phyloP scores from a whole-genome alignment of 2,888 invertebrate species.

The Nymphalis urticae region DNA sequence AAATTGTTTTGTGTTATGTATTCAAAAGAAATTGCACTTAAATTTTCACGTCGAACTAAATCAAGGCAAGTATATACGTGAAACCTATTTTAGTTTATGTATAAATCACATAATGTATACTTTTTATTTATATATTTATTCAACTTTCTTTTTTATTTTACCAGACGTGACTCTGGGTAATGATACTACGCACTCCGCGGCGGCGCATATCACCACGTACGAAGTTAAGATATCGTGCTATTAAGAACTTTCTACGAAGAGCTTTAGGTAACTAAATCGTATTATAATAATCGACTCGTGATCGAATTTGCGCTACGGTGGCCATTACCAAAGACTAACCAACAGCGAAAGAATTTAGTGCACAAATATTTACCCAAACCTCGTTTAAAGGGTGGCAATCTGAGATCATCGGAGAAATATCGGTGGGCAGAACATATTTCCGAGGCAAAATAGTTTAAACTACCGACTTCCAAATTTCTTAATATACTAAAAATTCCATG shows the following conservation, averaged over 20 bases:
- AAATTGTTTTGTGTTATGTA: constrained; percentile 27
- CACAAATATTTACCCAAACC: too few relatives aligned
- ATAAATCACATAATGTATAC: too few relatives aligned
- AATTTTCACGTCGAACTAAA: constrained; percentile 17
- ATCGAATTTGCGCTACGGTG: too few relatives aligned
- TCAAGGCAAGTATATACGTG: constrained; percentile 21
- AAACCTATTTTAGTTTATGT: neutral
- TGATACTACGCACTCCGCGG: constrained; percentile 68
- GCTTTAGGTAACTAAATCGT: constrained; percentile 54
- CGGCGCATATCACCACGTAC: constrained; percentile 73
- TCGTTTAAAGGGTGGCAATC: too few relatives aligned
- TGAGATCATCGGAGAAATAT: too few relatives aligned
- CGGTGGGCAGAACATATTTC: too few relatives aligned
- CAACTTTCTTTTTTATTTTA: neutral
- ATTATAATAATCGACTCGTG: too few relatives aligned
- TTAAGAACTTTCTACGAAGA: constrained; percentile 64
- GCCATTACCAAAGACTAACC: too few relatives aligned
- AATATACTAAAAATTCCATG: too few relatives aligned
- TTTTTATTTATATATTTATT: neutral
- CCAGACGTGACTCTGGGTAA: constrained; percentile 45
- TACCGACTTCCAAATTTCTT: too few relatives aligned
- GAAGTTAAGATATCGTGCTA: constrained; percentile 62
- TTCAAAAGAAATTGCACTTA: neutral
- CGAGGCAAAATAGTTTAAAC: too few relatives aligned
- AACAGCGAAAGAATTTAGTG: too few relatives aligned